Evolutionary conservation across 2,113 vertebrate species (phyloP), one percentile per base, ranked within the genome.

Genomic region (Eubucco bourcierii): DNA sequence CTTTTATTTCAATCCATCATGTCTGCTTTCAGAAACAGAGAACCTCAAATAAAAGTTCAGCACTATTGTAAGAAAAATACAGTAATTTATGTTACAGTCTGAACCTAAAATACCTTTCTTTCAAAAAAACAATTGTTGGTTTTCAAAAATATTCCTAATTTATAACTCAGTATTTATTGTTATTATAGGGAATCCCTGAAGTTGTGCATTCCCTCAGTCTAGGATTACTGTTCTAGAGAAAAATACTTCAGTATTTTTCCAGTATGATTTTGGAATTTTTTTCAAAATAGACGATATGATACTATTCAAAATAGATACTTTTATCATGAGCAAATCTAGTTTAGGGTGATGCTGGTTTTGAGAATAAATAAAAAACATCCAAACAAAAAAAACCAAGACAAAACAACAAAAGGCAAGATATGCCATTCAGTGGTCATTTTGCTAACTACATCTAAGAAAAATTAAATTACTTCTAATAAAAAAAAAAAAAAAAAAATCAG

Each of bases 1-100:
- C 97, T 98, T 98, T 98, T 98, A 98, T 98, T 98, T 98, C 97
- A 98, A 97, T 98, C 98, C 97, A 97, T 98, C 98, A 98, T 96
- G 97, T 96, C 97, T 98, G 97, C 97, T 98, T 98, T 98, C 96
- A 97, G 96, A 97, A 98, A 98, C 80, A 93, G 96, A 98, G 96
- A 98, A 97, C 96, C 97, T 97, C 96, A 97, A 97, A 97, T 98
- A 97, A 97, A 98, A 98, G 97, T 98, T 98, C 96, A 97, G 84
- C 80, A 95, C 89, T 93, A 97, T 97, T 98, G 95, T 98, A 97
- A 97, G 97, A 97, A 98, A 98, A 98, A 98, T 96, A 98, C 94
- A 98, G 97, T 98, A 97, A 98, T 98, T 98, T 98, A 91, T 97
- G 94, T 97, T 98, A 92, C 87, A 96, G 96, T 98, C 97, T 97